Percentiles rank a stretch among this genome's conserved stretches.
These are phyloP conservation scores for Anoplolepis gracilipes DNA, from an alignment of 1,140 invertebrate genomes.

Conservation along the genomic window DNA sequence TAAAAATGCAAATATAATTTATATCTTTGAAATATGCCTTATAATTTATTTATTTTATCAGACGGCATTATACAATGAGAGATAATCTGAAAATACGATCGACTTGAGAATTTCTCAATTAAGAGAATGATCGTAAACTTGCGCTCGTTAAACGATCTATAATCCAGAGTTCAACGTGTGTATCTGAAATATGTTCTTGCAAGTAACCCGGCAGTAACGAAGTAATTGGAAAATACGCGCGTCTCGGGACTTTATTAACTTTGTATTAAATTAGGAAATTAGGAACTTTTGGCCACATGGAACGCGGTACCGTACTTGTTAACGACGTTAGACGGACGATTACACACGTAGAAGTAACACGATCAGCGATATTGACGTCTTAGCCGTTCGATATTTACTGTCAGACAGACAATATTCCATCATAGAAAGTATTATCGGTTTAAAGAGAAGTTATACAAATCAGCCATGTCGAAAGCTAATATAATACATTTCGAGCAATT, in stretches of 20 bases:
- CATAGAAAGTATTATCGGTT: not conserved
- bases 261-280: constrained; percentile 58
- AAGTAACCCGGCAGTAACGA: constrained; percentile 18
- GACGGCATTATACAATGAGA: not conserved
- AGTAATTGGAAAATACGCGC: constrained; percentile 60
- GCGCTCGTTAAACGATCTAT: constrained; percentile 36
- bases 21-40: not conserved
- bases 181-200: constrained; percentile 37
- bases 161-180: not conserved
- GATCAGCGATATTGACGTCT: not conserved
- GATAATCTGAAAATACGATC: constrained; percentile 39
- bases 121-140: constrained; percentile 39
- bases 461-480: too few species aligned
- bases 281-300: constrained; percentile 29
- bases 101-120: constrained; percentile 33
- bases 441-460: too few species aligned
- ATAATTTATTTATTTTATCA: not conserved
- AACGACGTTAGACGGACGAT: not conserved
- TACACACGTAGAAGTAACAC: not conserved
- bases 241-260: constrained; percentile 53
- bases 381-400: not conserved
- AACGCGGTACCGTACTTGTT: not conserved
- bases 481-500: too few species aligned
- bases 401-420: not conserved
- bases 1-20: not conserved